Conservation (phyloP, 2,888 invertebrate genomes). For the Rotaria macrura region DNA sequence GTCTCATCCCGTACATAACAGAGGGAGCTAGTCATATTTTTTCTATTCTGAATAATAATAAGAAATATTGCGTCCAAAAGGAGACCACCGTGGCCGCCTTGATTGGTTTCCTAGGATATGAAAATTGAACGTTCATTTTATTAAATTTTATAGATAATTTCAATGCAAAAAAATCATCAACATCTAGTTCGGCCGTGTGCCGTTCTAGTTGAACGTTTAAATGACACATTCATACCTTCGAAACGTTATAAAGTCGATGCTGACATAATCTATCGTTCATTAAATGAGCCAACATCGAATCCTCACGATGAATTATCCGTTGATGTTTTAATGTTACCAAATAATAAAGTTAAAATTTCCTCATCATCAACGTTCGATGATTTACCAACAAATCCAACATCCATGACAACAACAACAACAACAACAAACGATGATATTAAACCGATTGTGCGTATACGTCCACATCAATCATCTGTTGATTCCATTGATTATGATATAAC, state of each 20-base stretch:
- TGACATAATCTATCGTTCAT: neutral
- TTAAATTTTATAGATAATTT: neutral
- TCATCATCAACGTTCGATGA: constrained; percentile 16
- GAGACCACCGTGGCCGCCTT: neutral
- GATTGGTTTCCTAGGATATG: neutral
- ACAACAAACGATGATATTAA: neutral
- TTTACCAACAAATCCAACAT: neutral
- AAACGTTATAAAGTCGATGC: constrained; percentile 21
- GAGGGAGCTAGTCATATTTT: neutral
- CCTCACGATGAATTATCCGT: constrained; percentile 15
- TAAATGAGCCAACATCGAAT: neutral
- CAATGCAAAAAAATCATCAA: neutral
- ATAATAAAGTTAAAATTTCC: constrained; percentile 15
- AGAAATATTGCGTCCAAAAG: neutral
- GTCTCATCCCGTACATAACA: neutral
- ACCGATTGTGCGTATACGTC: constrained; percentile 6
- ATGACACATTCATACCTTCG: neutral
- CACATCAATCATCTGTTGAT: constrained; percentile 7
- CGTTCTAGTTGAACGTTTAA: neutral
- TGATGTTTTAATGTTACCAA: neutral
- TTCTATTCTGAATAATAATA: neutral
- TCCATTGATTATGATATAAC: neutral
- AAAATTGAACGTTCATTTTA: neutral
- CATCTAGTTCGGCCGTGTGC: constrained; percentile 17
- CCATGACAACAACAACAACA: too few relatives aligned